phyloP scores from a whole-genome alignment of 2,113 vertebrate genomes.

The Narcine bancroftii region DNA sequence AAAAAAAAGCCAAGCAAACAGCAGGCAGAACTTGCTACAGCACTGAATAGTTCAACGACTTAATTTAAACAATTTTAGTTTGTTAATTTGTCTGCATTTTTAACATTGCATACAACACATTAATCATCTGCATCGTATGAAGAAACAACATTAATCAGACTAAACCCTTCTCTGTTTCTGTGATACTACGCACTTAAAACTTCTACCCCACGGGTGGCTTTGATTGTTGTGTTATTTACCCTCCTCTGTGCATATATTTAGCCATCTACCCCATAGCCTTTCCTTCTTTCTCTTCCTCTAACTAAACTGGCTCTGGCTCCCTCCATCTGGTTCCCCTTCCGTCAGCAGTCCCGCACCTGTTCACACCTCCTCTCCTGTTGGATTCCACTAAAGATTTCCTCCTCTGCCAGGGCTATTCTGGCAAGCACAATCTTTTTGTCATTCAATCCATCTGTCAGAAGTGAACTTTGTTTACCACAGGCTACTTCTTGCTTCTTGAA shows the following conservation, averaged over 20 bases:
- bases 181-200: constrained; percentile 14
- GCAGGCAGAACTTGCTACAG: constrained; percentile 29
- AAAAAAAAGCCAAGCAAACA: constrained; percentile 6
- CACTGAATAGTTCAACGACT: constrained; percentile 13
- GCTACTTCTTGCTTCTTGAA: constrained; percentile 98
- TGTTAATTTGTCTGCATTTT: constrained; percentile 33
- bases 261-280: constrained; percentile 72
- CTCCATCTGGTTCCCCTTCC: constrained; percentile 99
- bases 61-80: constrained; percentile 34
- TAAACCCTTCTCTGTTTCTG: constrained; percentile 26
- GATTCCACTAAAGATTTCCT: constrained; percentile 89
- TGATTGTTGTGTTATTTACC: constrained; percentile 72
- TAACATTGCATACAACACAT: constrained; percentile 10
- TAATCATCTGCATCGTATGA: constrained; percentile 34
- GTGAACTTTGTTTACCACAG: constrained; percentile 99
- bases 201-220: constrained; percentile 69
- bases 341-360: constrained; percentile 99
- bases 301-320: constrained; percentile 99
- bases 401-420: constrained; percentile 98
- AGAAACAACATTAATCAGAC: constrained; percentile 29
- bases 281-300: constrained; percentile 91
- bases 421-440: constrained; percentile 98
- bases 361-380: constrained; percentile 99
- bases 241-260: constrained; percentile 73
- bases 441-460: constrained; percentile 99